Percentiles rank a stretch among this genome's conserved stretches.
These are phyloP conservation scores for Premnoplex brunnescens DNA, from an alignment of 2,797 vertebrate species.

Conservation along the genomic window DNA sequence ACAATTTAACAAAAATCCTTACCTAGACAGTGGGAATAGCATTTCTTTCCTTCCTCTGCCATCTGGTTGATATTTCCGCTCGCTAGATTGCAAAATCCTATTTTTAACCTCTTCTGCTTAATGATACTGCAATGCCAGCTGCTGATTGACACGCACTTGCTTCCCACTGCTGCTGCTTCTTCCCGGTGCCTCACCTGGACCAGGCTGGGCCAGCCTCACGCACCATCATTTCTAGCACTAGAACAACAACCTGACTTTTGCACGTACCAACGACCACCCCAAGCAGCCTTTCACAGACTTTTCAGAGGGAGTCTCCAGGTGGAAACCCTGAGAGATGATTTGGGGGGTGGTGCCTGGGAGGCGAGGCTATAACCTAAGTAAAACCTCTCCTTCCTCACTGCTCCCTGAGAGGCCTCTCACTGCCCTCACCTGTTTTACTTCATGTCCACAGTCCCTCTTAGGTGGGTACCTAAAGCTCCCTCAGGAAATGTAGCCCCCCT, in stretches of 20 bases:
- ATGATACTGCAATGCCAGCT: background rate
- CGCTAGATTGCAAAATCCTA: background rate
- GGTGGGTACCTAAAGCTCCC: accelerated
- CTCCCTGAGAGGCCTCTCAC: background rate
- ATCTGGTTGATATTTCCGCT: slow-evolving; percentile 20
- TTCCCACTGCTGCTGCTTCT: background rate
- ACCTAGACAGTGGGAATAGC: background rate
- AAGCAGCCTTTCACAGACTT: accelerated
- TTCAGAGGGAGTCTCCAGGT: background rate
- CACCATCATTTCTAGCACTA: accelerated
- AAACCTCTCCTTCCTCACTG: background rate
- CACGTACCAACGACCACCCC: accelerated
- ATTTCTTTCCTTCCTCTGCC: background rate
- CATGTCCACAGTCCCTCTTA: background rate
- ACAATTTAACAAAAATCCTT: background rate
- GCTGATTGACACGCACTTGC: background rate
- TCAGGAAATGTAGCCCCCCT: background rate
- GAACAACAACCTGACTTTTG: accelerated
- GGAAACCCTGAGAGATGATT: background rate
- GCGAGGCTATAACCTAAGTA: too few relatives aligned
- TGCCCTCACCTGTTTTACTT: background rate
- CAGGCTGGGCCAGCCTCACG: accelerated
- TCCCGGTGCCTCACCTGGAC: accelerated
- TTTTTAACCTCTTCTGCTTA: slow-evolving; percentile 40
- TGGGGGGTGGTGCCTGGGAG: background rate